These are phyloP conservation scores for Eilema griseolum DNA, from an alignment of 2,888 invertebrate species.

Conservation along the genomic window DNA sequence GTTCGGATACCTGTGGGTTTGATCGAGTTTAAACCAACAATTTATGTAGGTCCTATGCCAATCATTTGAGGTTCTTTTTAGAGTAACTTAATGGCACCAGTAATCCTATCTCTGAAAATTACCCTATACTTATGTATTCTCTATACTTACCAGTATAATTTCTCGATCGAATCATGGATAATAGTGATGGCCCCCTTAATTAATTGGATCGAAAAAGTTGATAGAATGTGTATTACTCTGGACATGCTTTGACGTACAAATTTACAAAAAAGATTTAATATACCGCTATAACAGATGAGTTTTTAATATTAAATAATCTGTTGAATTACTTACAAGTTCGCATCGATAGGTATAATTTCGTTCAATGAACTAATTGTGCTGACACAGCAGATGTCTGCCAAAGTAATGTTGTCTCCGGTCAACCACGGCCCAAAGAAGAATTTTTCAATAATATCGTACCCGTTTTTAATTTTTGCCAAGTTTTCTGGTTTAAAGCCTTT, in stretches of 20 bases:
- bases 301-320: background rate
- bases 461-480: conserved; percentile 57
- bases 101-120: no score
- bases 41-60: background rate
- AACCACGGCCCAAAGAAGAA: conserved; percentile 83
- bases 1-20: conserved; percentile 66
- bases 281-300: background rate
- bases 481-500: conserved; percentile 54
- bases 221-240: no score
- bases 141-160: no score
- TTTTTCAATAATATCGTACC: conserved; percentile 77
- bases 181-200: no score
- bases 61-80: background rate
- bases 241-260: no score
- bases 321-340: conserved; percentile 57
- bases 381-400: conserved; percentile 88
- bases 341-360: conserved; percentile 64
- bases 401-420: conserved; percentile 86
- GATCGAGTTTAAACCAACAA: background rate
- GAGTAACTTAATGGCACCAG: background rate
- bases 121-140: no score
- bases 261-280: no score
- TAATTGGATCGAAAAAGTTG: no score
- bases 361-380: conserved; percentile 82
- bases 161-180: no score